Conservation (phyloP, 2,797 vertebrate species). For the Galaxias olidus region DNA sequence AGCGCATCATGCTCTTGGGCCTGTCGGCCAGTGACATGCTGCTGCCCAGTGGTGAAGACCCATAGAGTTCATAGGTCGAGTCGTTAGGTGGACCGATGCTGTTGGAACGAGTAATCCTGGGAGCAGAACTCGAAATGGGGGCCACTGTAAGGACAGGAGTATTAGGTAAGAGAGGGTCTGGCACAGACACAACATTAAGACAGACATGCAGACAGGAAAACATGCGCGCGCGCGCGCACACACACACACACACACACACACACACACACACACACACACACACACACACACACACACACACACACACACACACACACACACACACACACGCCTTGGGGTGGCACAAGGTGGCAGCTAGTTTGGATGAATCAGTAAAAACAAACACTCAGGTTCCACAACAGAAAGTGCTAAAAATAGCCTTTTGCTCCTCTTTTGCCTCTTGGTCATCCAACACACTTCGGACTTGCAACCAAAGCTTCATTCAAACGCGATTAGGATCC, state of each 20-base stretch:
- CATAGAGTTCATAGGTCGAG: slow-evolving; percentile 88
- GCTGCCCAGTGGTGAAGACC: slow-evolving; percentile 92
- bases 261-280: slow-evolving; percentile 2
- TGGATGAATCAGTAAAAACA: slow-evolving; percentile 58
- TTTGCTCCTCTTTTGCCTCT: slow-evolving; percentile 23
- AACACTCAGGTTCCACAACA: slow-evolving; percentile 51
- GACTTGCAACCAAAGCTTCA: slow-evolving; percentile 4
- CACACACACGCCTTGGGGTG: too few relatives aligned
- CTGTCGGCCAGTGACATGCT: slow-evolving; percentile 93
- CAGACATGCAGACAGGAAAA: neutral
- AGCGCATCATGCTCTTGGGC: slow-evolving; percentile 95
- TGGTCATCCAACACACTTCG: slow-evolving; percentile 42
- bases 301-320: slow-evolving; percentile 9
- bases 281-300: neutral
- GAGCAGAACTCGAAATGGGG: slow-evolving; percentile 73
- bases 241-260: slow-evolving; percentile 2
- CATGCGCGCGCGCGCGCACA: too few relatives aligned
- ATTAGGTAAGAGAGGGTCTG: too few relatives aligned
- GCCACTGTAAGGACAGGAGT: slow-evolving; percentile 72
- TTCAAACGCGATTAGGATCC: neutral
- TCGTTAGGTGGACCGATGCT: slow-evolving; percentile 93
- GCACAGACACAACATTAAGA: slow-evolving; percentile 13
- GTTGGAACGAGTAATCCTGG: slow-evolving; percentile 96
- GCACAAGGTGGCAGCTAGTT: slow-evolving; percentile 14
- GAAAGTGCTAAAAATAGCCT: slow-evolving; percentile 56